Percentiles rank a stretch among this genome's conserved stretches.
Evolutionary conservation across 2,888 invertebrate genomes (phyloP).

Genomic region (Sesia apiformis): DNA sequence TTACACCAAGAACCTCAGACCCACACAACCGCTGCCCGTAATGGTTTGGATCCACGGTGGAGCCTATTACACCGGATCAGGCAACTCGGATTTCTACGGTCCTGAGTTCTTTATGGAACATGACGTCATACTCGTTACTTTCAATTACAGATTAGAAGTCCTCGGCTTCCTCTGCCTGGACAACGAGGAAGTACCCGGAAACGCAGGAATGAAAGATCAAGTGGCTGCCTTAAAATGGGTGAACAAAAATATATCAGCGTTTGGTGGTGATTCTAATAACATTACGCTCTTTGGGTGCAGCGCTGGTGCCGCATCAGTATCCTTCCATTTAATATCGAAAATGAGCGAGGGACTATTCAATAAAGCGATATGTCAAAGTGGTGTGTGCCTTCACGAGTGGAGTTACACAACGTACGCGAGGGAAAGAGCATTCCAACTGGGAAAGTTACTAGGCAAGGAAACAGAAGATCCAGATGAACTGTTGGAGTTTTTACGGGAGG

Average conservation of each 20-base stretch:
- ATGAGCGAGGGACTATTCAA: constrained; percentile 57
- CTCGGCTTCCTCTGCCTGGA: constrained; percentile 63
- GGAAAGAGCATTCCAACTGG: constrained; percentile 57
- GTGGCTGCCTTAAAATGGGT: constrained; percentile 66
- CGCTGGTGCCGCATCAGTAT: constrained; percentile 54
- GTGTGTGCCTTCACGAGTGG: constrained; percentile 63
- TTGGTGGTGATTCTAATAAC: constrained; percentile 56
- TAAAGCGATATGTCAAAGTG: constrained; percentile 69
- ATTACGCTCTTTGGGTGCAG: constrained; percentile 66
- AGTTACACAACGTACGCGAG: constrained; percentile 43
- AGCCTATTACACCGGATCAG: constrained; percentile 65
- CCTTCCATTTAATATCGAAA: constrained; percentile 52
- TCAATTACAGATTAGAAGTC: constrained; percentile 66
- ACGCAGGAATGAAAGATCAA: constrained; percentile 67
- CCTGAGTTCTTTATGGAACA: constrained; percentile 63
- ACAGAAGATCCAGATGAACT: constrained; percentile 48
- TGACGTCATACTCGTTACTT: constrained; percentile 55
- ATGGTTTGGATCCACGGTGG: constrained; percentile 71
- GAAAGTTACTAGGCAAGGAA: constrained; percentile 49
- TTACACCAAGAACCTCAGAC: constrained; percentile 56
- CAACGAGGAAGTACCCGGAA: constrained; percentile 60
- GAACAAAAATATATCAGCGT: constrained; percentile 49
- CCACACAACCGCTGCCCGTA: constrained; percentile 35
- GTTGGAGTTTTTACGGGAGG: constrained; percentile 37
- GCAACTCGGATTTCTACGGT: constrained; percentile 62